Conservation (phyloP, 2,113 vertebrate genomes). For the Phodopus roborovskii region DNA sequence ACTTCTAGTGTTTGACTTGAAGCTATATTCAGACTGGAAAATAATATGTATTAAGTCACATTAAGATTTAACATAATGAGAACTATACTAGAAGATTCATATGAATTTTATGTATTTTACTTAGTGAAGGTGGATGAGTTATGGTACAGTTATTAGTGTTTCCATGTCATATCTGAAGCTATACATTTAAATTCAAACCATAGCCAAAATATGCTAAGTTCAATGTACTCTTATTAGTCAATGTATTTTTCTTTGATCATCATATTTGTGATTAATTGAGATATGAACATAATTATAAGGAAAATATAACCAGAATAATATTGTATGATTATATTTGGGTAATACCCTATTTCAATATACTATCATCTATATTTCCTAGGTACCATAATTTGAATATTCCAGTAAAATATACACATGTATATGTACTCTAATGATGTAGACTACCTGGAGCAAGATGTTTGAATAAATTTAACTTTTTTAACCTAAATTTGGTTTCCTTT, state of each 20-base stretch:
- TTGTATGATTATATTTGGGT: background rate
- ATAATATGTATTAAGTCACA: slow-evolving; percentile 16
- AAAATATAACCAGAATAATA: background rate
- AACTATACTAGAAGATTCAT: slow-evolving; percentile 51
- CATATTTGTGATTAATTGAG: background rate
- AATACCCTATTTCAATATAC: background rate
- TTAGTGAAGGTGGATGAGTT: background rate
- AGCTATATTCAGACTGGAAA: slow-evolving; percentile 27
- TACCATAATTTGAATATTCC: background rate
- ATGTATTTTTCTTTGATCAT: background rate
- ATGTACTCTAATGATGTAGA: background rate
- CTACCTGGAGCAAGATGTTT: background rate
- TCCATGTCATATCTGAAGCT: slow-evolving; percentile 21
- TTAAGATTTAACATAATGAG: slow-evolving; percentile 45
- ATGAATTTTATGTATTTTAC: slow-evolving; percentile 27
- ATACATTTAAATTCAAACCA: slow-evolving; percentile 17
- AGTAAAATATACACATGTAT: background rate
- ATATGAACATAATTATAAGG: background rate
- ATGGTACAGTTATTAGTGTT: slow-evolving; percentile 6
- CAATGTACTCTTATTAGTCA: slow-evolving; percentile 16
- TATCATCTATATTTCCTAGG: background rate
- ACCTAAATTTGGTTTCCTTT: background rate
- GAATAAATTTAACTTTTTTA: background rate
- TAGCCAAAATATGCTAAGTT: background rate
- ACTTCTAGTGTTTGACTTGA: slow-evolving; percentile 44